A percentile compares a stretch with the other conserved stretches of the same genome.
phyloP scores from a whole-genome alignment of 1,140 invertebrate species.

The Drosophila sulfurigaster region DNA sequence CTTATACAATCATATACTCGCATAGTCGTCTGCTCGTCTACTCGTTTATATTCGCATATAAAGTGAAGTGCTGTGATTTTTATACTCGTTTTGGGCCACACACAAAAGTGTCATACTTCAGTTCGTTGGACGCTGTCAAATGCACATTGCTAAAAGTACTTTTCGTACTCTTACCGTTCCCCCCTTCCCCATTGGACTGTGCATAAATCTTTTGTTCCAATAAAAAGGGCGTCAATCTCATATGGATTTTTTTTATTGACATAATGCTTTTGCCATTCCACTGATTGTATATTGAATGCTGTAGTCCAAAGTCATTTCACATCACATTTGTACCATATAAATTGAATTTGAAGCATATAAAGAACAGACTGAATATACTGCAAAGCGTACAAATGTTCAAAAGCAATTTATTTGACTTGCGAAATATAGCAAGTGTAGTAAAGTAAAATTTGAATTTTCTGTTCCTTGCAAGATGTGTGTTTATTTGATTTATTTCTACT shows the following conservation, averaged over 20 bases:
- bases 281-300: conserved; percentile 12
- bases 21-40: conserved; percentile 1
- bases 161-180: no score
- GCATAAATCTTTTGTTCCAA: conserved; percentile 72
- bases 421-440: background rate
- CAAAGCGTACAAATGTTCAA: background rate
- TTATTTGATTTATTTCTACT: background rate
- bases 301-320: conserved; percentile 9
- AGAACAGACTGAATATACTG: background rate
- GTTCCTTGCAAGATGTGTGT: background rate
- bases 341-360: conserved; percentile 3
- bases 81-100: conserved; percentile 31
- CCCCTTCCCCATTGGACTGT: background rate
- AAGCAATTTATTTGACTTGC: background rate
- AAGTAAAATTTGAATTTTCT: background rate
- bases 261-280: conserved; percentile 11
- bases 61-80: conserved; percentile 44
- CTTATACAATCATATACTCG: conserved; percentile 5
- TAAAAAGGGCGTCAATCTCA: conserved; percentile 48
- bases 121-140: conserved; percentile 61
- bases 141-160: conserved; percentile 63
- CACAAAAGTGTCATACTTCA: conserved; percentile 57
- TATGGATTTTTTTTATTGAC: conserved; percentile 41
- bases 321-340: conserved; percentile 11
- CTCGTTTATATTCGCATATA: conserved; percentile 13